These are phyloP conservation scores for Hofmannophila pseudospretella DNA, from an alignment of 2,888 invertebrate species.

Conservation along the genomic window DNA sequence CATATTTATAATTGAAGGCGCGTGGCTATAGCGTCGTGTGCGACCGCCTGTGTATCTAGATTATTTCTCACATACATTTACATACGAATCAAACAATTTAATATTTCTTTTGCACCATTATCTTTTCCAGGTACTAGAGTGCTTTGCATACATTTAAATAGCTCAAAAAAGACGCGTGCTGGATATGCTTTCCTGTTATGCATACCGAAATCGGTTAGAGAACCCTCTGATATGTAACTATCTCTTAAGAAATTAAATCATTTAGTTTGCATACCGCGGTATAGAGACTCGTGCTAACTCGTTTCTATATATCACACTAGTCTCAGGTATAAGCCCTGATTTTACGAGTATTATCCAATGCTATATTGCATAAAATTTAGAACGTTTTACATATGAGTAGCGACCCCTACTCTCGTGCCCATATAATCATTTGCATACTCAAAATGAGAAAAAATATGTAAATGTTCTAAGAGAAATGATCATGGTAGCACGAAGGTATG, in stretches of 20 bases:
- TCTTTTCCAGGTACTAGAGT: constrained; percentile 58
- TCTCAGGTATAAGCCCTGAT: constrained; percentile 22
- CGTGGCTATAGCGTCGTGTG: constrained; percentile 39
- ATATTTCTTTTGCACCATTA: constrained; percentile 57
- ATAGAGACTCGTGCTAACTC: constrained; percentile 20
- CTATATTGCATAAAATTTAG: constrained; percentile 29
- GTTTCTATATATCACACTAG: constrained; percentile 20
- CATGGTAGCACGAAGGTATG: constrained; percentile 3
- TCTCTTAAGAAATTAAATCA: constrained; percentile 26
- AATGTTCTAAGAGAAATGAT: constrained; percentile 8
- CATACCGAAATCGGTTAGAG: constrained; percentile 37
- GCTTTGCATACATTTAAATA: constrained; percentile 64
- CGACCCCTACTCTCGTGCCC: constrained; percentile 12
- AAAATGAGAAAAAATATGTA: constrained; percentile 18
- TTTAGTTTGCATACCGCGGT: constrained; percentile 25
- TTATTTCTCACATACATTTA: constrained; percentile 61
- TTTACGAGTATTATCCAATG: constrained; percentile 24
- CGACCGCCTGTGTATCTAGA: constrained; percentile 41
- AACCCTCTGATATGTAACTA: constrained; percentile 16
- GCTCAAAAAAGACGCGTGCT: constrained; percentile 52
- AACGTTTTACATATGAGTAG: constrained; percentile 27
- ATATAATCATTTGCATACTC: constrained; percentile 24
- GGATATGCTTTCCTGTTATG: constrained; percentile 33
- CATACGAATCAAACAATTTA: constrained; percentile 61
- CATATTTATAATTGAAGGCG: constrained; percentile 21